Evolutionary conservation across 2,113 vertebrate species (phyloP).

Genomic region (Eolophus roseicapilla): DNA sequence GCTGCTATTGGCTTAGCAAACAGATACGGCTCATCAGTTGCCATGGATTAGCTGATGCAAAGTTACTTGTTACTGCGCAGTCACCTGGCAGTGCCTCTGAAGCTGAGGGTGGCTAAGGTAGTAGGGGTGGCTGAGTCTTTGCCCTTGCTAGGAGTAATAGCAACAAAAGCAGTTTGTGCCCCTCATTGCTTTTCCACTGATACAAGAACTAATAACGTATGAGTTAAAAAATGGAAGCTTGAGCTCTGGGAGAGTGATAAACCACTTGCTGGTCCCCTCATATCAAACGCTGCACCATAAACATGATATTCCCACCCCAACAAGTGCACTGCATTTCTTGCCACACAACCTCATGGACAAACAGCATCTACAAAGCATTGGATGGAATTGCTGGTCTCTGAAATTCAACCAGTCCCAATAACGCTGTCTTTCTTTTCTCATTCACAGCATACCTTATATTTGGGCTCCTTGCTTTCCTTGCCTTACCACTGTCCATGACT

Average conservation of each 20-base stretch:
- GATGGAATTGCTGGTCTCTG: neutral
- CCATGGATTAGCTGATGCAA: slow-evolving; percentile 16
- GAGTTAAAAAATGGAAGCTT: neutral
- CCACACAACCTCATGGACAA: neutral
- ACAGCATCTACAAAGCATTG: neutral
- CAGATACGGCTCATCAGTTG: neutral
- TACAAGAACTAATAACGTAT: neutral
- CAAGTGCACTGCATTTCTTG: neutral
- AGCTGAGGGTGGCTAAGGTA: neutral
- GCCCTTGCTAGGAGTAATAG: neutral
- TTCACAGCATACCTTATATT: slow-evolving; percentile 66
- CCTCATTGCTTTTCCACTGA: neutral
- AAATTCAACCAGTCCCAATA: neutral
- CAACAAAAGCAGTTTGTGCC: neutral
- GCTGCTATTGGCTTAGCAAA: slow-evolving; percentile 19
- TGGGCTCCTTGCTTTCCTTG: slow-evolving; percentile 62
- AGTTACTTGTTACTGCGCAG: neutral
- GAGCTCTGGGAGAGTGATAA: neutral
- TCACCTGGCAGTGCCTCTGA: neutral
- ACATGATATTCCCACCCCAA: neutral
- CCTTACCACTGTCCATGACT: slow-evolving; percentile 68
- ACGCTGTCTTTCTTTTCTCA: neutral
- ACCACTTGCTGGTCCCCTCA: neutral
- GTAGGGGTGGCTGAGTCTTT: neutral
- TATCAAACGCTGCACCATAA: neutral